Evolutionary conservation across 2,888 invertebrate genomes (phyloP), one percentile per base, ranked within the genome.

Genomic region (Tachina grossa): DNA sequence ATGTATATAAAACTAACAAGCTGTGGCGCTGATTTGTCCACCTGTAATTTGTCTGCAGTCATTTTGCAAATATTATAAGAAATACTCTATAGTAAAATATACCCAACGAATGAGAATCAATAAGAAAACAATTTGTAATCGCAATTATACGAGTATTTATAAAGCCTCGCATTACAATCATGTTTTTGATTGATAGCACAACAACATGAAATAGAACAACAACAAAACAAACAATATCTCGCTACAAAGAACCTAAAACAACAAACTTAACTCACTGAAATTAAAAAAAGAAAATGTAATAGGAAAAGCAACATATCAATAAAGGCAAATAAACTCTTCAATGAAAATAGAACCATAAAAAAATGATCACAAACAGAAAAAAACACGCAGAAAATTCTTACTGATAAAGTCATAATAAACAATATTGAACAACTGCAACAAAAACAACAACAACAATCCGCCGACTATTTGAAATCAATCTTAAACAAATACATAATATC

Each of bases 391-490:
- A 79, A 63, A 49, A 72, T 57, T 31, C 47, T 31, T 47, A 57
- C 9, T 63, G 47, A 69, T 74, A 0, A 53, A 79, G 79, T 79
- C 79, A 72, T 71, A 85, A 79, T 63, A 85, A 85, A 79, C 82
- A 82, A 59, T 66, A 59, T 63, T 51, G 22, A 69, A 61, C 43
- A 69, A 47, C 16, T 39, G 45, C 39, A 68, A 53, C 31, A 31
- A n/a, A n/a, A n/a, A 31, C 45, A 72, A 49, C 69, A 69, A 61
- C 47, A 22, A 59, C 59, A 45, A 43, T 2, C 39, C 39, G 51
- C 3, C 55, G 39, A 19, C 39, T 53, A 55, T 68, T 65, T 65
- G 57, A 71, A 75, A 83, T 83, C 82, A 83, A 83, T 83, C 57
- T 76, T n/a, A 83, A 57, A 39, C 47, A 65, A 71, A 76, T n/a